Evolutionary conservation across 2,888 invertebrate species (phyloP).

Genomic region (Chelonus formosanus): DNA sequence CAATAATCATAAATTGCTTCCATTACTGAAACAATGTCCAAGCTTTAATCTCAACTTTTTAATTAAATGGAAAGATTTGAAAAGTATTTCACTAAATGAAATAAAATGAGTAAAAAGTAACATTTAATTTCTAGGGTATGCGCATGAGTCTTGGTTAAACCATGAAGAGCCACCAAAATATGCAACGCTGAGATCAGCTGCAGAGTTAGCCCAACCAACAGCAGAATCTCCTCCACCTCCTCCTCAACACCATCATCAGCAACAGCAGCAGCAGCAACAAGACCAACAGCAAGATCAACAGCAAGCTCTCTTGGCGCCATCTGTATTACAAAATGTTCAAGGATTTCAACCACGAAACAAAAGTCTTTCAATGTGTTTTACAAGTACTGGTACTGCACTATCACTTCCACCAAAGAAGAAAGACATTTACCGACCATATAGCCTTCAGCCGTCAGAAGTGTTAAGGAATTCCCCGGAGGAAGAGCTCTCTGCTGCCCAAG

Average conservation of each 20-base stretch:
- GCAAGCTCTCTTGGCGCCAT: constrained; percentile 44
- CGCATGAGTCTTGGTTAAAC: constrained; percentile 61
- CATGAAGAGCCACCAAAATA: constrained; percentile 68
- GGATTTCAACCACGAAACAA: constrained; percentile 64
- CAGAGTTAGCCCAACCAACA: constrained; percentile 64
- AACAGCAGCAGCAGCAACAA: constrained; percentile 42
- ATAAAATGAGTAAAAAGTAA: too few species aligned
- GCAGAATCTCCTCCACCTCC: constrained; percentile 47
- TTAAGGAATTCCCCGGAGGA: constrained; percentile 77
- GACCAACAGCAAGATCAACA: constrained; percentile 37
- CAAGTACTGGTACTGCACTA: constrained; percentile 83
- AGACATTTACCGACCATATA: constrained; percentile 90
- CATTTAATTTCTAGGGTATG: constrained; percentile 53
- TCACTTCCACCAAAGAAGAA: constrained; percentile 90
- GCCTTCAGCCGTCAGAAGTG: constrained; percentile 65
- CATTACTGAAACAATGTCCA: too few species aligned
- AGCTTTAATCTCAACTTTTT: too few species aligned
- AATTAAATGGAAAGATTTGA: too few species aligned
- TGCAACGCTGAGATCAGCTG: constrained; percentile 68
- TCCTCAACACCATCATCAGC: constrained; percentile 34
- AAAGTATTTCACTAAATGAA: too few species aligned
- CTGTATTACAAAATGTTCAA: constrained; percentile 49
- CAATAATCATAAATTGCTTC: too few species aligned
- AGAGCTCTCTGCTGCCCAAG: constrained; percentile 87
- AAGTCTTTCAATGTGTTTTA: constrained; percentile 84